Evolutionary conservation across 1,140 invertebrate genomes (phyloP).

Genomic region (Meloidogyne exigua): DNA sequence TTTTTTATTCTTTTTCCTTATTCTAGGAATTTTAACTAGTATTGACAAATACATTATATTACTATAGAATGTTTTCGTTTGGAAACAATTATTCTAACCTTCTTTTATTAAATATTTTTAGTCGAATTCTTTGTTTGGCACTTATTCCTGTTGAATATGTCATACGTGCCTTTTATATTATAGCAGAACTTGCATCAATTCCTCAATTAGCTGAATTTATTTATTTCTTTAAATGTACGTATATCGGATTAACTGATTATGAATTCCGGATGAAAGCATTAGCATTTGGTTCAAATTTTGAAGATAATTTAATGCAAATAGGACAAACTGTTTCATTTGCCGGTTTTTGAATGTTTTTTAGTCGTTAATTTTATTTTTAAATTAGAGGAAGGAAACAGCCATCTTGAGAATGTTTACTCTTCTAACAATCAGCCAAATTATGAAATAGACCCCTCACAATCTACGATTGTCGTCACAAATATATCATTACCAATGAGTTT

Average conservation of each 20-base stretch:
- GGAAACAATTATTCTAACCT: too few relatives aligned
- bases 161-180: background rate
- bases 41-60: too few relatives aligned
- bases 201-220: slow-evolving; percentile 2
- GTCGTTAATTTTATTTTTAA: background rate
- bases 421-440: background rate
- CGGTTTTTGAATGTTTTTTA: background rate
- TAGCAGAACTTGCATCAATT: background rate
- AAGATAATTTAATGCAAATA: slow-evolving; percentile 5
- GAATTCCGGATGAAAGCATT: background rate
- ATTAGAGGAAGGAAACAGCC: background rate
- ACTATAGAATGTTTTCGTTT: too few relatives aligned
- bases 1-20: too few relatives aligned
- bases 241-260: slow-evolving; percentile 1
- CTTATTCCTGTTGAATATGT: slow-evolving; percentile 7
- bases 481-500: slow-evolving; percentile 4
- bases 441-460: background rate
- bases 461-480: background rate
- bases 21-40: too few relatives aligned
- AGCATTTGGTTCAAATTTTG: background rate
- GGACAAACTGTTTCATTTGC: background rate
- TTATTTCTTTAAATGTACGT: background rate
- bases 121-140: slow-evolving; percentile 9
- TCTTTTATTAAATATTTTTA: background rate
- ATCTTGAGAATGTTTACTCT: background rate